Percentiles rank a stretch among this genome's conserved stretches.
Evolutionary conservation across 2,888 invertebrate genomes (phyloP).

Genomic region (Yponomeuta evonymella): DNA sequence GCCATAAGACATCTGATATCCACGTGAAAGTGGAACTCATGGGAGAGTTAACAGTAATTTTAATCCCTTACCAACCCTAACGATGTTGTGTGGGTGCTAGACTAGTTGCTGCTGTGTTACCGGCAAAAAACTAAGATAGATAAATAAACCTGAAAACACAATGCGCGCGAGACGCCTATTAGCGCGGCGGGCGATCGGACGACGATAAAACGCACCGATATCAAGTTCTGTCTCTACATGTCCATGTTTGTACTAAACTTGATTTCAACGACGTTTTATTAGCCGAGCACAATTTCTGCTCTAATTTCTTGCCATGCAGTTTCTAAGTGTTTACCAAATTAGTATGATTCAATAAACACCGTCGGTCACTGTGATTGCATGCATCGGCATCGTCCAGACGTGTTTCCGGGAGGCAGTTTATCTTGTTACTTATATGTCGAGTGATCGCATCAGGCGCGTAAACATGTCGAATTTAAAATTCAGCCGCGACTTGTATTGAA

Average conservation of each 20-base stretch:
- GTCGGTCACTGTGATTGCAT: not conserved
- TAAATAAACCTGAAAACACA: constrained; percentile 59
- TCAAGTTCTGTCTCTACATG: constrained; percentile 30
- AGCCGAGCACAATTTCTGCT: constrained; percentile 19
- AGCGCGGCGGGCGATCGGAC: constrained; percentile 34
- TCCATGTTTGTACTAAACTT: constrained; percentile 52
- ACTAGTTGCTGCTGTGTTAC: constrained; percentile 31
- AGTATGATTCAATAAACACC: not conserved
- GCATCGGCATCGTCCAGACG: not conserved
- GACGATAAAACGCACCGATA: constrained; percentile 41
- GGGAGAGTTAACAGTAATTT: not conserved
- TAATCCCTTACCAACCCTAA: constrained; percentile 39
- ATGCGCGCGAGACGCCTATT: constrained; percentile 55
- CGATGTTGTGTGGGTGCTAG: constrained; percentile 52
- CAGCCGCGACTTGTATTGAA: constrained; percentile 42
- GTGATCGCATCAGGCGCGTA: constrained; percentile 37
- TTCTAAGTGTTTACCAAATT: not conserved
- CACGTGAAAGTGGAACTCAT: not conserved
- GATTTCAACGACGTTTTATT: constrained; percentile 31
- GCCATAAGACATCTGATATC: not conserved
- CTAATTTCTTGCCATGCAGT: constrained; percentile 26
- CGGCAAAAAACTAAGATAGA: constrained; percentile 36
- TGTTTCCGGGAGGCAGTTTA: constrained; percentile 14
- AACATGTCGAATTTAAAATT: constrained; percentile 50
- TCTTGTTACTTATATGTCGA: constrained; percentile 11